Evolutionary conservation across 2,797 vertebrate genomes (phyloP), one percentile per base, ranked within the genome.

Genomic region (Dallia pectoralis): DNA sequence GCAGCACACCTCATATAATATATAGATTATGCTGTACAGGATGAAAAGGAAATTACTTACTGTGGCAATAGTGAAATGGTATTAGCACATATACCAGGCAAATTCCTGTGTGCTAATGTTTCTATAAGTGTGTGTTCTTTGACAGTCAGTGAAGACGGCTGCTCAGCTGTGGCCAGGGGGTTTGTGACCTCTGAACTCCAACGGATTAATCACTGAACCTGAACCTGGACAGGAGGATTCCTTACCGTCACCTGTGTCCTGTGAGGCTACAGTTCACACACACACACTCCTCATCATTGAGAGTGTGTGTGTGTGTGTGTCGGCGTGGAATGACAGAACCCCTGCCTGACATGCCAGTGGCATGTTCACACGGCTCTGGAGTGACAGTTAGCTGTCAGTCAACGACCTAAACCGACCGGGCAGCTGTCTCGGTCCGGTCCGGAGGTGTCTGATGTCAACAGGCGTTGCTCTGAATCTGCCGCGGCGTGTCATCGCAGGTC

Each of bases 381-480:
- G 51, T 61, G 77, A 86, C 79, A 79, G 74, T 62, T 3, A 40
- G 76, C 51, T 73, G 80, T 88, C 89, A 83, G 16, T 86, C 81
- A 47, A 3, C 4, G 44, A 48, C 74, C 40, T 51, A 33, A 81
- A 72, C 67, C 32, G 30, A 67, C 76, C 73, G 79, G 79, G 74
- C 71, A 78, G 81, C 80, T 74, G 74, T 79, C 74, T 64, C 51
- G 19, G n/a, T 4, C n/a, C n/a, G 71, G 74, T 12, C n/a, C n/a
- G 71, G 74, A 74, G 69, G 72, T 64, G 67, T 78, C 72, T 69
- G 59, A 25, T 27, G 11, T 71, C 73, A 67, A 25, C 30, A 4
- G 76, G 75, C 62, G 36, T 75, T 67, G 74, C 77, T 75, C 67
- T 25, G 40, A 56, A n/a, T 9, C n/a, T 22, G 69, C 75, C 40